These are phyloP conservation scores for Cheilosia scutellata DNA, from an alignment of 2,888 invertebrate genomes.

Conservation along the genomic window DNA sequence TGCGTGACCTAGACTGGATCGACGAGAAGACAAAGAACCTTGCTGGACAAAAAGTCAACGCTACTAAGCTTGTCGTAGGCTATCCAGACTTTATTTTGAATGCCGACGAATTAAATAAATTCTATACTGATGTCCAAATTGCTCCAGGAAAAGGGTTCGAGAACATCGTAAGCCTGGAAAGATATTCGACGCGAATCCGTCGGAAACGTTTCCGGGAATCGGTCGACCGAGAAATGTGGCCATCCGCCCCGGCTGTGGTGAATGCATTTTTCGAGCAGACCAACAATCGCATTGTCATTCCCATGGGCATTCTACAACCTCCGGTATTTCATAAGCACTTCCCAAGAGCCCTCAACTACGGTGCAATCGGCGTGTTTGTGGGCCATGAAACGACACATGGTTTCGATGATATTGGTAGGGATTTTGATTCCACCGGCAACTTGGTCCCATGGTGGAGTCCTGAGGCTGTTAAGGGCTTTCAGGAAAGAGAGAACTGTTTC, in stretches of 20 bases:
- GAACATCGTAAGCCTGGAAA: constrained; percentile 90
- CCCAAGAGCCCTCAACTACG: constrained; percentile 85
- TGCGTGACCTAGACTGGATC: constrained; percentile 95
- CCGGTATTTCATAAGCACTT: constrained; percentile 94
- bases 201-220: constrained; percentile 85
- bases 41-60: constrained; percentile 94
- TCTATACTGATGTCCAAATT: constrained; percentile 90
- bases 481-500: constrained; percentile 76
- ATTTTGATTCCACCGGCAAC: constrained; percentile 74
- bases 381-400: constrained; percentile 78
- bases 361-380: constrained; percentile 77
- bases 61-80: constrained; percentile 96
- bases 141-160: constrained; percentile 90
- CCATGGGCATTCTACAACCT: constrained; percentile 65
- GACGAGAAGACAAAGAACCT: constrained; percentile 92
- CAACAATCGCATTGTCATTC: constrained; percentile 80
- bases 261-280: constrained; percentile 96
- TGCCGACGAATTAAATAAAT: constrained; percentile 90
- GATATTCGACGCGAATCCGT: constrained; percentile 90
- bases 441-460: constrained; percentile 77
- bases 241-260: constrained; percentile 93
- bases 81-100: constrained; percentile 96
- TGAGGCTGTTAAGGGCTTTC: constrained; percentile 67
- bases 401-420: constrained; percentile 76
- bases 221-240: constrained; percentile 92